Conservation (phyloP, 2,888 invertebrate species). For the Reticulitermes lucifugus region DNA sequence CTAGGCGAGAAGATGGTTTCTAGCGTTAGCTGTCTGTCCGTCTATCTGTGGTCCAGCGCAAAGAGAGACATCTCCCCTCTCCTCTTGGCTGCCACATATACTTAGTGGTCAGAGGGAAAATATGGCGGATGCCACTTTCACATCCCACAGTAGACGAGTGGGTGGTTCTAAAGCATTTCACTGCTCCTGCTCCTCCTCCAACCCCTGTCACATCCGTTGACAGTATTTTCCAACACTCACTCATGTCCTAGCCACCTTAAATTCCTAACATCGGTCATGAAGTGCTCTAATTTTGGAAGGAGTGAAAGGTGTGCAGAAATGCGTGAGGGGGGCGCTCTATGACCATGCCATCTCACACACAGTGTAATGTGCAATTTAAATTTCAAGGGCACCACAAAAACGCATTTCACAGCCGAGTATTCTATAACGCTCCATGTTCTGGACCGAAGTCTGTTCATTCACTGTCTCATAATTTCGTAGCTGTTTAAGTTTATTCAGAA, state of each 20-base stretch:
- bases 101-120: slow-evolving; percentile 40
- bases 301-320: not conserved
- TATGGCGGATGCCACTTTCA: slow-evolving; percentile 36
- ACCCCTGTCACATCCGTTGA: slow-evolving; percentile 1
- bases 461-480: no score
- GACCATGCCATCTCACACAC: not conserved
- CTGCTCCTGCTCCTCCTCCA: not conserved
- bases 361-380: not conserved
- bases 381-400: not conserved
- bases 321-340: not conserved
- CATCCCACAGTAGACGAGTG: not conserved
- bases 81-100: slow-evolving; percentile 41
- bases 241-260: slow-evolving; percentile 2
- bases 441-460: no score
- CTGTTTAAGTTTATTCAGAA: no score
- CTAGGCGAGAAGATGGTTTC: slow-evolving; percentile 28
- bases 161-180: slow-evolving; percentile 24
- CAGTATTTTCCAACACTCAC: slow-evolving; percentile 2
- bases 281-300: not conserved
- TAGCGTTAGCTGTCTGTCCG: slow-evolving; percentile 13
- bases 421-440: no score
- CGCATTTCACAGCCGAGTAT: not conserved
- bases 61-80: not conserved
- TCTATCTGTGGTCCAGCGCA: slow-evolving; percentile 24
- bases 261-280: not conserved